Percentiles rank a stretch among this genome's conserved stretches.
These are phyloP conservation scores for Bombylius major DNA, from an alignment of 2,888 invertebrate species.

Conservation along the genomic window DNA sequence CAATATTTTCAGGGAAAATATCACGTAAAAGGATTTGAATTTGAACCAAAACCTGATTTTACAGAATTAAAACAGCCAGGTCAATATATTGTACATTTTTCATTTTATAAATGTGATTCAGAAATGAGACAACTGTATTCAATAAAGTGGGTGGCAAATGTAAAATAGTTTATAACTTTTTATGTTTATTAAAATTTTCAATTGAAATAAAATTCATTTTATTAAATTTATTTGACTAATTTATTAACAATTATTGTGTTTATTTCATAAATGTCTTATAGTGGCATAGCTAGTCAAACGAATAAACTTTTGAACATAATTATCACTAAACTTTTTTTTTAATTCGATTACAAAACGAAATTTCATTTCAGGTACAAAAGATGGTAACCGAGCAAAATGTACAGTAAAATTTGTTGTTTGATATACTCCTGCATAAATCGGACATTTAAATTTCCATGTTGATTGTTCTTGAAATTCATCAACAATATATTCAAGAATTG, in stretches of 20 bases:
- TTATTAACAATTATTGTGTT: too few relatives aligned
- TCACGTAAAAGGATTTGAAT: conserved; percentile 2
- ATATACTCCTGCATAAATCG: not conserved
- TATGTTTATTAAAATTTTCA: too few relatives aligned
- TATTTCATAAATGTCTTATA: too few relatives aligned
- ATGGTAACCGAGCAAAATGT: not conserved
- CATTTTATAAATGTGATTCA: not conserved
- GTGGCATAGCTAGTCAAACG: too few relatives aligned
- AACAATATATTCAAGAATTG: not conserved
- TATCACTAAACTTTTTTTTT: too few relatives aligned
- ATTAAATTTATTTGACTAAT: too few relatives aligned
- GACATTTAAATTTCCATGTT: not conserved
- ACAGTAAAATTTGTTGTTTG: not conserved
- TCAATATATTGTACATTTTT: not conserved
- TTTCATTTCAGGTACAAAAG: not conserved
- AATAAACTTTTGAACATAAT: too few relatives aligned
- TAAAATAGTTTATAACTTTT: not conserved
- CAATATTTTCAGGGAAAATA: not conserved
- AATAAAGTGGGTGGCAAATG: not conserved
- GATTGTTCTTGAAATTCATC: not conserved
- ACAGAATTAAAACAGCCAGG: conserved; percentile 1
- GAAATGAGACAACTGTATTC: conserved; percentile 1
- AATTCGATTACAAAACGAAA: not conserved
- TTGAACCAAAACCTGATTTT: conserved; percentile 2
- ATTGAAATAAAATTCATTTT: too few relatives aligned